Percentiles rank a stretch among this genome's conserved stretches.
Evolutionary conservation across 2,113 vertebrate genomes (phyloP).

Genomic region (Macrotis lagotis): DNA sequence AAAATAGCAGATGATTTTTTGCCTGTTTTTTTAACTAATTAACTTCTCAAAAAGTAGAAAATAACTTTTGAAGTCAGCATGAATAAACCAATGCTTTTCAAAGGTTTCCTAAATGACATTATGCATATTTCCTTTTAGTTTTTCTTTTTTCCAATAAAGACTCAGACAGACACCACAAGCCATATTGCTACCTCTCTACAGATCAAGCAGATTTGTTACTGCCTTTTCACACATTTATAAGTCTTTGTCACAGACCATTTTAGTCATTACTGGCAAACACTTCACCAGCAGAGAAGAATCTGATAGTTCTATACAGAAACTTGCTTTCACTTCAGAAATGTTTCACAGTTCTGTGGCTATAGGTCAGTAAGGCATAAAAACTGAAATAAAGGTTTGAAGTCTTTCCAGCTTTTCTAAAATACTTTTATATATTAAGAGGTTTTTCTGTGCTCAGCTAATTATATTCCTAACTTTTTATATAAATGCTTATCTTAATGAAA

Average conservation of each 20-base stretch:
- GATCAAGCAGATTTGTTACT: neutral
- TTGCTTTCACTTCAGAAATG: slow-evolving; percentile 18
- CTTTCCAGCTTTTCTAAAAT: neutral
- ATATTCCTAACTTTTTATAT: slow-evolving; percentile 20
- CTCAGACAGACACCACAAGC: neutral
- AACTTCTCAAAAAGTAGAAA: slow-evolving; percentile 6
- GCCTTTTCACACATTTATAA: slow-evolving; percentile 2
- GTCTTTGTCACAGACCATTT: slow-evolving; percentile 22
- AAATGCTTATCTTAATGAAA: neutral
- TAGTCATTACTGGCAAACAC: slow-evolving; percentile 52
- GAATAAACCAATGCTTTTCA: slow-evolving; percentile 16
- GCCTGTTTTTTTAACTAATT: neutral
- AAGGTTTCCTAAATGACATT: neutral
- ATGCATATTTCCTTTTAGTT: neutral
- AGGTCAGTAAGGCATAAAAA: slow-evolving; percentile 41
- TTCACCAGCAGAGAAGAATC: slow-evolving; percentile 4
- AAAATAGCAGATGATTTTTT: neutral
- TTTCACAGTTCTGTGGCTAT: slow-evolving; percentile 16
- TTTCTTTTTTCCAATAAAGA: neutral
- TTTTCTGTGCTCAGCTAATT: neutral
- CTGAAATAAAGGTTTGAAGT: slow-evolving; percentile 15
- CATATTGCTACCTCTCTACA: no score
- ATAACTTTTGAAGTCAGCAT: slow-evolving; percentile 22
- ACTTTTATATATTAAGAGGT: slow-evolving; percentile 28
- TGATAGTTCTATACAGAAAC: neutral